Base-by-base conservation (phyloP, 2,113 vertebrate species). In the Grus americana region DNA sequence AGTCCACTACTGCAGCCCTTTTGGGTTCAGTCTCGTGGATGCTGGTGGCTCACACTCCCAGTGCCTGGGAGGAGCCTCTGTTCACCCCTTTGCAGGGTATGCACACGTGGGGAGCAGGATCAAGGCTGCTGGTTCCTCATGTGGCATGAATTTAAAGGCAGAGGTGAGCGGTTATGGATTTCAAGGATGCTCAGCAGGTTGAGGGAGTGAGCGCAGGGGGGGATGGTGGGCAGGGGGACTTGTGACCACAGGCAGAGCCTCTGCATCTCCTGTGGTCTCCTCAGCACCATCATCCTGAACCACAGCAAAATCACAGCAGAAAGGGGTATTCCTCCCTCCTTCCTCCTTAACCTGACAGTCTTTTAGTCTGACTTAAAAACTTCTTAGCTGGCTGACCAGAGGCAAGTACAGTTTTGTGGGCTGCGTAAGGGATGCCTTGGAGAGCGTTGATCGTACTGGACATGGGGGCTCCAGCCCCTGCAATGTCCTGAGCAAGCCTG, bases 371-470 rank as follows among this genome's bases (percentile, higher is more conserved):
- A 10, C n/a, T 49, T 71, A 17, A 40, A 34, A 30, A 0, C 5
- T 19, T 47, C 38, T 32, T 74, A 55, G 30, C 68, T 30, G 21
- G 27, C 34, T 49, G 85, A 34, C 26, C 49, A 44, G 50, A 9
- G 40, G 4, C 1, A 4, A 32, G 11, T 6, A 11, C 24, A 2
- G 9, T 6, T 58, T 72, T 42, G 6, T 1, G 6, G 76, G 63
- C 71, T 73, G 44, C 4, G 18, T 54, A 14, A 62, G 52, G 38
- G 68, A 12, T 57, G 40, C 29, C 23, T 58, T 11, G 42, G 50
- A 16, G 36, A 71, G 7, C 1, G 1, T 0, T 46, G 66, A 4
- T 5, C 4, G 32, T 17, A 4, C 1, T 14, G 40, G 32, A 59
- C 17, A 15, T 20, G 68, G 26, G 32, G 27, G 1, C 72, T 73